Base-by-base conservation (phyloP, 1,140 invertebrate genomes). In the Popillia japonica region DNA sequence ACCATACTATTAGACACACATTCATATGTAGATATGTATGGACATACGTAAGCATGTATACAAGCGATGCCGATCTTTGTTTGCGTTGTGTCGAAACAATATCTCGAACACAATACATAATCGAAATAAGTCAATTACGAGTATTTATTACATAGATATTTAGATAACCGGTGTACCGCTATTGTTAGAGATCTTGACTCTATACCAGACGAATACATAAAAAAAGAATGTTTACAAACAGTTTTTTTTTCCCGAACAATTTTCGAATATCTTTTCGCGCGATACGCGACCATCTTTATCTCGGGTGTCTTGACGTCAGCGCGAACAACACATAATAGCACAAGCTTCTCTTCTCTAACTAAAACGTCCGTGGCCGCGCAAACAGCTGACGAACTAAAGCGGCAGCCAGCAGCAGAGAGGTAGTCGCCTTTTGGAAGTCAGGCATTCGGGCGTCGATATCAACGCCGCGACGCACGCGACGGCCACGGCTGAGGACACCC, bases 391-490 rank as follows among this genome's bases (percentile, higher is more conserved):
- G 61, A 68, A 68, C 41, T 40, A 27, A 68, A 34, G 27, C 27
- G 27, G 27, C 27, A 34, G 27, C 27, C 27, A 34, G 27, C 27
- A 34, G 27, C 27, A 4, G 27, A 34, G 27, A 34, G 27, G 27
- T 61, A 77, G 76, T 77, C 76, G 76, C 48, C 27, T 68, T 77
- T 77, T 72, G 68, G 76, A 55, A 77, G 34, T 68, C 76, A 61
- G 17, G 27, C 27, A 77, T 68, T 77, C 76, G 76, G 76, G 76
- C 76, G 76, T 78, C 77, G 77, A 68, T 73, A 48, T 34, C 42
- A 61, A 20, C 77, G 77, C 68, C 68, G 59, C 40, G 40, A 76
- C 48, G 64, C 48, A 64, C 17, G 20, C 59, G 59, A 64, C 22
- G 59, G 27, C 61, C 22, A 64, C 22, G 59, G 27, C 61, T 68